Evolutionary conservation across 2,888 invertebrate species (phyloP).

Genomic region (Himalopsyche tibetana): DNA sequence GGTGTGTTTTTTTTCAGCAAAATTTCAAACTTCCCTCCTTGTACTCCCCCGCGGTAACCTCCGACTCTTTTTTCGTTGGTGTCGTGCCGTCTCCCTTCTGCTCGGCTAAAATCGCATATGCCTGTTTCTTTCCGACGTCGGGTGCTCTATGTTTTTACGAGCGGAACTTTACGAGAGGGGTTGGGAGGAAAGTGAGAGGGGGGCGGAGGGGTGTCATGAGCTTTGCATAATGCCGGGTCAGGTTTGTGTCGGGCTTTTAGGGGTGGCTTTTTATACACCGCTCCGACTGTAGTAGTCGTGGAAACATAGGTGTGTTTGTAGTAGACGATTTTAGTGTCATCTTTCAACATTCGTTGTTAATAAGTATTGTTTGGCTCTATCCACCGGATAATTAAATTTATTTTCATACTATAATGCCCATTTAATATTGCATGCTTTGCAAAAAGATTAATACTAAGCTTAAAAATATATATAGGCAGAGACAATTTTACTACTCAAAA

Average conservation of each 20-base stretch:
- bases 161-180: slow-evolving; percentile 58
- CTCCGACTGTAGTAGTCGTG: background rate
- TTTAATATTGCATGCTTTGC: no score
- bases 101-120: slow-evolving; percentile 16
- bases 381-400: no score
- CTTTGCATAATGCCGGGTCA: slow-evolving; percentile 66
- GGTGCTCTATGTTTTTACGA: slow-evolving; percentile 62
- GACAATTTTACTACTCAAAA: no score
- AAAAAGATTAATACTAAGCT: no score
- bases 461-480: no score
- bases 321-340: background rate
- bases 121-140: slow-evolving; percentile 53
- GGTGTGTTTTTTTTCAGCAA: slow-evolving; percentile 74
- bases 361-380: background rate
- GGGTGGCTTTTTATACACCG: slow-evolving; percentile 63
- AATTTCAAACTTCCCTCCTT: slow-evolving; percentile 51
- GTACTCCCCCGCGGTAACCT: slow-evolving; percentile 49
- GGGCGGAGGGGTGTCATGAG: slow-evolving; percentile 59
- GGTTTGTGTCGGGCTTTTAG: slow-evolving; percentile 61
- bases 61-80: slow-evolving; percentile 52
- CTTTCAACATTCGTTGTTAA: slow-evolving; percentile 10
- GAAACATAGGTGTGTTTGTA: background rate
- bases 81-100: slow-evolving; percentile 49
- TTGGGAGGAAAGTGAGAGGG: slow-evolving; percentile 46
- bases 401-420: no score